These are phyloP conservation scores for Hemithea aestivaria DNA, from an alignment of 2,888 invertebrate species.

Conservation along the genomic window DNA sequence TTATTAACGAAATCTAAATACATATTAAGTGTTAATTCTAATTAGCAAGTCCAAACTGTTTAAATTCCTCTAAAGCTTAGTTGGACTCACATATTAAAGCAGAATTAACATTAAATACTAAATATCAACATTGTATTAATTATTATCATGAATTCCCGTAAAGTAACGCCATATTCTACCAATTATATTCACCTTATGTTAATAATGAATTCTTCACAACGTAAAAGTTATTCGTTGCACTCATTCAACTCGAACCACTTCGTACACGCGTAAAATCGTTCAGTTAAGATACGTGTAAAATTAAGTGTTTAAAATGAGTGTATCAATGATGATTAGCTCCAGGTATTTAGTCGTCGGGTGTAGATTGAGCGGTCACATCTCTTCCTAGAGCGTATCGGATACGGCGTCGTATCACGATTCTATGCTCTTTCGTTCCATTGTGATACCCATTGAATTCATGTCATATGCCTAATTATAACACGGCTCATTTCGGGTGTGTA, in stretches of 20 bases:
- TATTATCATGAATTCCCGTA: too few species aligned
- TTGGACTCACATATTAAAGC: too few species aligned
- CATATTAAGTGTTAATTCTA: too few species aligned
- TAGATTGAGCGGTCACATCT: conserved; percentile 29
- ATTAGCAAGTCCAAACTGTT: too few species aligned
- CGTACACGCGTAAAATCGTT: conserved; percentile 63
- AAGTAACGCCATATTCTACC: too few species aligned
- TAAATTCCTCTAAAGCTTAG: too few species aligned
- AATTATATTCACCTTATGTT: too few species aligned
- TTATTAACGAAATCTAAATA: too few species aligned
- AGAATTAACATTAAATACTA: too few species aligned
- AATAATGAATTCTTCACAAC: too few species aligned
- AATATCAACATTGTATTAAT: too few species aligned
- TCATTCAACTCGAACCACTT: conserved; percentile 30
- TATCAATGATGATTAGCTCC: conserved; percentile 77
- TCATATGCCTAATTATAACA: conserved; percentile 75
- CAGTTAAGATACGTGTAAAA: conserved; percentile 75
- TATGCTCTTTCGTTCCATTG: conserved; percentile 72
- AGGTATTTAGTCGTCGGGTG: conserved; percentile 67
- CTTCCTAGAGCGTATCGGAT: conserved; percentile 49
- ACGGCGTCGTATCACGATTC: conserved; percentile 71
- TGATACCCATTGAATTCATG: conserved; percentile 70
- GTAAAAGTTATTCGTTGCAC: neutral
- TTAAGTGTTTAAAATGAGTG: conserved; percentile 78
- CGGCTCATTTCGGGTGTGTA: conserved; percentile 60